Evolutionary conservation across 2,888 invertebrate genomes (phyloP).

Genomic region (Adineta ricciae): DNA sequence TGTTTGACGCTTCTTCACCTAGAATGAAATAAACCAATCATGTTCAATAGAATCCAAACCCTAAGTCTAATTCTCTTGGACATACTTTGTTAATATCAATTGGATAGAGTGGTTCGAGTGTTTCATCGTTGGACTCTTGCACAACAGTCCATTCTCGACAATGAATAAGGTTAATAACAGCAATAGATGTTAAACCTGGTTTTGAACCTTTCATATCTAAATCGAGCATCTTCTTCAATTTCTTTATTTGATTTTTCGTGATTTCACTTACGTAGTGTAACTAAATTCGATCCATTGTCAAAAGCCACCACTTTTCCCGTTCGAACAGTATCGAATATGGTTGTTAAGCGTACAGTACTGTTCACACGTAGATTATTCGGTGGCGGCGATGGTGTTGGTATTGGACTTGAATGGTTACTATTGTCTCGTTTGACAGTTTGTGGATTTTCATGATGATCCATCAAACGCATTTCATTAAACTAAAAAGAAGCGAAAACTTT

Average conservation of each 20-base stretch:
- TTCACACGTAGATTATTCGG: slow-evolving; percentile 8
- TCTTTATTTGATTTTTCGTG: too few species aligned
- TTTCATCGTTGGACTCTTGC: neutral
- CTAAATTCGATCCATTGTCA: slow-evolving; percentile 17
- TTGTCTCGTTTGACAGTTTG: neutral
- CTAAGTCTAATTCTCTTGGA: too few species aligned
- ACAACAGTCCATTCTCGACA: neutral
- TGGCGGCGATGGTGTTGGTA: slow-evolving; percentile 3
- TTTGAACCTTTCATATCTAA: slow-evolving; percentile 8
- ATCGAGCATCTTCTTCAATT: neutral
- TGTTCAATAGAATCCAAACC: too few species aligned
- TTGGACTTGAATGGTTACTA: neutral
- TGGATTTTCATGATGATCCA: neutral
- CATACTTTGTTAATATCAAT: neutral
- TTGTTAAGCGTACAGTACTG: neutral
- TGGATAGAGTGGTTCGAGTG: slow-evolving; percentile 1
- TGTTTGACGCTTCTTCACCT: neutral
- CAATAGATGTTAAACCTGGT: neutral
- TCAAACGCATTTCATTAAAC: neutral
- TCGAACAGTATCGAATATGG: neutral
- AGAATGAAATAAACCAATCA: neutral
- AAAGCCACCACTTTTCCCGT: slow-evolving; percentile 51
- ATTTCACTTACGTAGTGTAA: neutral
- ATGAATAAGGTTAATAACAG: neutral
- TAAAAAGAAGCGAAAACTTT: neutral